Evolutionary conservation across 2,888 invertebrate species (phyloP).

Genomic region (Drosophila kuntzei): DNA sequence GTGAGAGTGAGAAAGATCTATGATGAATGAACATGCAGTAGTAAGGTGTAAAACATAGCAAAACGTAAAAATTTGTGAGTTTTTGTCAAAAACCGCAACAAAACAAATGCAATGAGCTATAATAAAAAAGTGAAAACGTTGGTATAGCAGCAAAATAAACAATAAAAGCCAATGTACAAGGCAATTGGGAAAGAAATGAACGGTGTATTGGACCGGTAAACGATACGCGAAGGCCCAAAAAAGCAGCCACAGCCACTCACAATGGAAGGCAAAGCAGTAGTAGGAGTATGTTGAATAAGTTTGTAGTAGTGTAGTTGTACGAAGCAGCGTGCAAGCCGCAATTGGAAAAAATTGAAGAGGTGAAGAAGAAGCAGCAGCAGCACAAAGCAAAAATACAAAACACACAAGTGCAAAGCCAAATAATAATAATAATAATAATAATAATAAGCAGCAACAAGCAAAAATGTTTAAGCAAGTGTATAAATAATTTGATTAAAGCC

Average conservation of each 20-base stretch:
- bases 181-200: conserved; percentile 5
- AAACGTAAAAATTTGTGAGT: conserved; percentile 57
- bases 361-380: conserved; percentile 32
- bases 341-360: conserved; percentile 41
- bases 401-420: conserved; percentile 7
- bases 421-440: conserved; percentile 19
- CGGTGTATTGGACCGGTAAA: conserved; percentile 48
- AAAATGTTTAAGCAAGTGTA: conserved; percentile 17
- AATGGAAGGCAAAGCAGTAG: conserved; percentile 58
- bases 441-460: conserved; percentile 14
- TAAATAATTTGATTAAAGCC: conserved; percentile 18
- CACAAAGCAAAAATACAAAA: conserved; percentile 51
- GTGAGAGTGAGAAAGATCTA: no score
- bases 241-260: conserved; percentile 35
- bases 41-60: conserved; percentile 73
- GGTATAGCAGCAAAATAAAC: background rate
- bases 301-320: conserved; percentile 71
- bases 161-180: background rate
- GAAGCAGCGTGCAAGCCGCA: conserved; percentile 65
- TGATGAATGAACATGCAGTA: conserved; percentile 74
- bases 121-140: conserved; percentile 8
- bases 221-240: conserved; percentile 24
- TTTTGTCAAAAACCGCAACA: conserved; percentile 37
- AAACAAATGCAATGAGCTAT: conserved; percentile 39
- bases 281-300: conserved; percentile 67